A percentile compares a stretch with the other conserved stretches of the same genome.
phyloP scores from a whole-genome alignment of 2,797 vertebrate species.

The Sarcophilus harrisii region DNA sequence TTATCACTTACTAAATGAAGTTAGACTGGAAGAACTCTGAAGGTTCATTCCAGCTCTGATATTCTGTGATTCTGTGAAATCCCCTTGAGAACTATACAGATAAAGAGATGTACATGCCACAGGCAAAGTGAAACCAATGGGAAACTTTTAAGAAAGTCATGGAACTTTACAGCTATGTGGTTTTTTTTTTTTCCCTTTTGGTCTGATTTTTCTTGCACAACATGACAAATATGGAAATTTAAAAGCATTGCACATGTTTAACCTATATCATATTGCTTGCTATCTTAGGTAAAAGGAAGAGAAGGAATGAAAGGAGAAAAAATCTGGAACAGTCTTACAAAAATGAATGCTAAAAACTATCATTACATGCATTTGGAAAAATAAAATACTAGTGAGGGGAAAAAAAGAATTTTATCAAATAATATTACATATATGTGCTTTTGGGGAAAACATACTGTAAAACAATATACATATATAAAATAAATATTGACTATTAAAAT shows the following conservation, averaged over 20 bases:
- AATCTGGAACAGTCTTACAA: too few species aligned
- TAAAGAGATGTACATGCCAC: background rate
- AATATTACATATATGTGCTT: background rate
- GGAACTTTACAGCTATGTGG: too few species aligned
- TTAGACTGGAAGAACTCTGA: background rate
- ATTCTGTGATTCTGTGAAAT: background rate
- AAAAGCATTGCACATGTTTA: too few species aligned
- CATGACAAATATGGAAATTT: too few species aligned
- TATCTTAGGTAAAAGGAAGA: too few species aligned
- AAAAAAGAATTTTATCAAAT: background rate
- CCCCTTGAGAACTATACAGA: background rate
- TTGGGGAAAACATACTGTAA: background rate
- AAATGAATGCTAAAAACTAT: too few species aligned
- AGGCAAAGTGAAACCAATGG: background rate
- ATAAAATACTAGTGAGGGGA: too few species aligned
- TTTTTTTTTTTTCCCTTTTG: too few species aligned
- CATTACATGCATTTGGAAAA: too few species aligned
- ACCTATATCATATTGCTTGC: too few species aligned
- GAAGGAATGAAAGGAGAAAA: too few species aligned
- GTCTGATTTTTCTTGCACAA: too few species aligned
- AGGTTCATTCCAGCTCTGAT: background rate
- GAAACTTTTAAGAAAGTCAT: background rate
- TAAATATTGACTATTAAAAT: background rate
- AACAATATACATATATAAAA: background rate
- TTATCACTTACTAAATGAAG: background rate